These are phyloP conservation scores for Galaxea fascicularis DNA, from an alignment of 92 coral and sea anemone genomes.

Conservation along the genomic window DNA sequence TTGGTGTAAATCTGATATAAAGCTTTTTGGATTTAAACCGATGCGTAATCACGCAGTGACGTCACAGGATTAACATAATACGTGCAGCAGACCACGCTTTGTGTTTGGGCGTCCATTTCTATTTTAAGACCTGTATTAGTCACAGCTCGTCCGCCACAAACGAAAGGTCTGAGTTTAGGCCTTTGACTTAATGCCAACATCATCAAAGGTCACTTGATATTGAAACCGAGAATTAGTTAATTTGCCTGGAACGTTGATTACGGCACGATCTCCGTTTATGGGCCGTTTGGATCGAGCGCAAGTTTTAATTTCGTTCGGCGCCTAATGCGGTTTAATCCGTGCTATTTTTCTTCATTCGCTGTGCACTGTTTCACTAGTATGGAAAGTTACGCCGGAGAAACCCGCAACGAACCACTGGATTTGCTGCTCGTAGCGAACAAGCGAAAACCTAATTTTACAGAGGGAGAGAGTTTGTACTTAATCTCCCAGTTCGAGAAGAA, in stretches of 20 bases:
- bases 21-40: constrained; percentile 2
- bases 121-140: constrained; percentile 56
- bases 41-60: constrained; percentile 36
- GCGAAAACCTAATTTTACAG: constrained; percentile 91
- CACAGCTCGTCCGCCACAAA: background rate
- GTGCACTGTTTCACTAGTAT: background rate
- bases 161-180: constrained; percentile 18
- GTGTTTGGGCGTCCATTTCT: constrained; percentile 30
- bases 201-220: constrained; percentile 38
- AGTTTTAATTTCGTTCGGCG: constrained; percentile 13
- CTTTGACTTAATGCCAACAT: constrained; percentile 56
- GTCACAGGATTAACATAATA: constrained; percentile 55
- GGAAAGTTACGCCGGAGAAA: constrained; percentile 37
- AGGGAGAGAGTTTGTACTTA: constrained; percentile 80
- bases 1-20: constrained; percentile 20
- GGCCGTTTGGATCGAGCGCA: background rate
- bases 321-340: constrained; percentile 9
- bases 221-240: constrained; percentile 9
- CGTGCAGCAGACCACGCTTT: constrained; percentile 28
- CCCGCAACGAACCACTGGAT: constrained; percentile 28
- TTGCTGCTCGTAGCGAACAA: constrained; percentile 55
- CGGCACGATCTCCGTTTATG: constrained; percentile 20
- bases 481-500: constrained; percentile 79
- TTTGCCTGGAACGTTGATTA: constrained; percentile 26
- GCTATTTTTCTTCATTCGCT: constrained; percentile 28